A percentile compares a stretch with the other conserved stretches of the same genome.
phyloP scores from a whole-genome alignment of 2,888 invertebrate species.

The Melipona bicolor region DNA sequence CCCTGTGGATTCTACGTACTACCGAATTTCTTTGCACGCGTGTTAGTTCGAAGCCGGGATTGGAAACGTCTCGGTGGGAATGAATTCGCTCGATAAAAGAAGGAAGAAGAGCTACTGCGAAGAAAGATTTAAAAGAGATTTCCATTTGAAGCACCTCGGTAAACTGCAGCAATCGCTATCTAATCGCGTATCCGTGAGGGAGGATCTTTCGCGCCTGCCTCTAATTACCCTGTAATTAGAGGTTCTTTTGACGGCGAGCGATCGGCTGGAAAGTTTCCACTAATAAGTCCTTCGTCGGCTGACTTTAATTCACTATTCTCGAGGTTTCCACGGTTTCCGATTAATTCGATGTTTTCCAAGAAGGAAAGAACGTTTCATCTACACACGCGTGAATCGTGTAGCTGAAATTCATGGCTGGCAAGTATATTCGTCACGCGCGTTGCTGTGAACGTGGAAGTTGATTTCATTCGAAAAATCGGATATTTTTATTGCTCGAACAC shows the following conservation, averaged over 20 bases:
- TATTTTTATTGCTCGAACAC: too few species aligned
- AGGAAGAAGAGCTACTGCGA: constrained; percentile 7
- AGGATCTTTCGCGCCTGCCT: constrained; percentile 45
- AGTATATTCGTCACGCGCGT: too few species aligned
- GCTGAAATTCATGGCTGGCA: background rate
- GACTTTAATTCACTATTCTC: constrained; percentile 27
- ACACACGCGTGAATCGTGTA: too few species aligned
- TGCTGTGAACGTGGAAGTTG: too few species aligned
- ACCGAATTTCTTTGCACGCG: too few species aligned
- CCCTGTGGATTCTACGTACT: too few species aligned
- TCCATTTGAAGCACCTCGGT: constrained; percentile 54
- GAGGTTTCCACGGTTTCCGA: background rate
- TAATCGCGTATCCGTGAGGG: constrained; percentile 56
- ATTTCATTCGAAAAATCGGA: too few species aligned
- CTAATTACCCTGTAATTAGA: constrained; percentile 71
- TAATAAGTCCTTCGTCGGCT: constrained; percentile 53
- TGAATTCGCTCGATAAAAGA: constrained; percentile 30
- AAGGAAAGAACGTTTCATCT: background rate
- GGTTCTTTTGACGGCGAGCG: constrained; percentile 61
- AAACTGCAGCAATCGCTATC: constrained; percentile 63
- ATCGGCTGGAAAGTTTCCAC: constrained; percentile 61
- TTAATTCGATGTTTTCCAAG: background rate
- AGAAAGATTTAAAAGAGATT: constrained; percentile 61
- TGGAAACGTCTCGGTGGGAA: constrained; percentile 11
- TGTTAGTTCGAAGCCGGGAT: background rate